These are phyloP conservation scores for Microplitis deprimator DNA, from an alignment of 2,888 invertebrate species.

Conservation along the genomic window DNA sequence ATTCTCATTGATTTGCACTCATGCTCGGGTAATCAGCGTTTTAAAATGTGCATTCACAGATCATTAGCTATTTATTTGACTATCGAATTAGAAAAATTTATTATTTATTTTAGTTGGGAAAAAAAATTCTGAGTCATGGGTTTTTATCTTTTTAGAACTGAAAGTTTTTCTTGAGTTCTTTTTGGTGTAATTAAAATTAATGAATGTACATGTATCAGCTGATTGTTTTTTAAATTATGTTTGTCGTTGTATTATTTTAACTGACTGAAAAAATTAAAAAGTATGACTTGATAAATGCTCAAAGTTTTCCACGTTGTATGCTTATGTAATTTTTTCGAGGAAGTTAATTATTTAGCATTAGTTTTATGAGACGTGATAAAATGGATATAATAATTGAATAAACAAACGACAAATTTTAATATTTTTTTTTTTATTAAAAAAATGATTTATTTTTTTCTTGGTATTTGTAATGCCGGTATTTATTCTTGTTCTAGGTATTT, in stretches of 20 bases:
- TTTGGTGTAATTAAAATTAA: too few species aligned
- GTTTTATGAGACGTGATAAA: not conserved
- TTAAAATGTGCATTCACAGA: conserved; percentile 26
- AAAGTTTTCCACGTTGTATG: not conserved
- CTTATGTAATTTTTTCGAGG: not conserved
- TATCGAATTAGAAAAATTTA: conserved; percentile 19
- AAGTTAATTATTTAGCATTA: not conserved
- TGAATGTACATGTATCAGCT: too few species aligned
- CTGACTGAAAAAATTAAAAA: not conserved
- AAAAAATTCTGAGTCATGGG: not conserved
- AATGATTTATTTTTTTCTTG: too few species aligned
- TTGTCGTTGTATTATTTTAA: too few species aligned
- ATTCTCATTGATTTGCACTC: conserved; percentile 38
- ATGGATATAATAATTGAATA: too few species aligned
- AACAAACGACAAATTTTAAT: too few species aligned
- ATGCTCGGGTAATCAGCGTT: conserved; percentile 26
- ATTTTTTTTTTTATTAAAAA: too few species aligned
- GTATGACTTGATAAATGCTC: not conserved
- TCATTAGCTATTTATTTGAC: conserved; percentile 25
- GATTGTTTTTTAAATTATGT: too few species aligned
- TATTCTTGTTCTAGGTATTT: too few species aligned
- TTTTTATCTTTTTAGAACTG: not conserved
- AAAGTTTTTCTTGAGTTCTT: not conserved
- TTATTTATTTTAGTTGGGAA: conserved; percentile 7
- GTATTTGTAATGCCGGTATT: too few species aligned